Base-by-base conservation (phyloP, 1,140 invertebrate species). In the Lepidurus apus region DNA sequence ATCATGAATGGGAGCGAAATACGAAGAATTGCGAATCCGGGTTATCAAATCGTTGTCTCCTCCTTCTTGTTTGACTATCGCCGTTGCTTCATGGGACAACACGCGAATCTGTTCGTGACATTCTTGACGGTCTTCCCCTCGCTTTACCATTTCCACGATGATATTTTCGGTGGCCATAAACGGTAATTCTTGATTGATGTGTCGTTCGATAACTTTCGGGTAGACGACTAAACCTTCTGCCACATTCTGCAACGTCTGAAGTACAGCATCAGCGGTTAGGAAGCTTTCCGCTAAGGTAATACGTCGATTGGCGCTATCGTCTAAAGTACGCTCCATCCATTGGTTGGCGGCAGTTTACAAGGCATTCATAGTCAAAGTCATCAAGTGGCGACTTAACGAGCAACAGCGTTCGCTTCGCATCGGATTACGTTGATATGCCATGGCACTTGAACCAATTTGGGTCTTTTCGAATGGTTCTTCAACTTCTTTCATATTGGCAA, bases 121-220 rank as follows among this genome's bases (percentile, higher is more conserved):
- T 2, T 93, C 90, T 90, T 99, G 97, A 82, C 97, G 88, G 87
- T 98, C 93, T 1, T 91, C 96, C 42, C 96, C 96, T 45, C 90
- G 89, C 85, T 97, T 96, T 0, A 98, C 96, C 93, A 98, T 97
- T 1, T 94, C 96, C 93, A 98, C 97, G 26, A 99, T 97, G 17
- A 99, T 90, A 85, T 98, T 98, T 85, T 99, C 97, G 0, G 95
- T 91, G 0, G 95, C 92, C 96, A 99, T 98, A 84, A 99, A 99
- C 0, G 97, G 97, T 65, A 99, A 84, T 84, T 98, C 96, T 84
- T 96, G 91, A 0, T 88, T 86, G n/a, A 98, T 91, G 81, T 95
- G 90, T 43, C 90, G 88, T 74, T 91, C 90, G 80, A 98, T 96
- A 82, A 88, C 88, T 86, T 96, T 97, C 0, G 94, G 94, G 85